Percentiles rank a stretch among this genome's conserved stretches.
phyloP scores from a whole-genome alignment of 2,888 invertebrate genomes.

The Ligdia adustata region DNA sequence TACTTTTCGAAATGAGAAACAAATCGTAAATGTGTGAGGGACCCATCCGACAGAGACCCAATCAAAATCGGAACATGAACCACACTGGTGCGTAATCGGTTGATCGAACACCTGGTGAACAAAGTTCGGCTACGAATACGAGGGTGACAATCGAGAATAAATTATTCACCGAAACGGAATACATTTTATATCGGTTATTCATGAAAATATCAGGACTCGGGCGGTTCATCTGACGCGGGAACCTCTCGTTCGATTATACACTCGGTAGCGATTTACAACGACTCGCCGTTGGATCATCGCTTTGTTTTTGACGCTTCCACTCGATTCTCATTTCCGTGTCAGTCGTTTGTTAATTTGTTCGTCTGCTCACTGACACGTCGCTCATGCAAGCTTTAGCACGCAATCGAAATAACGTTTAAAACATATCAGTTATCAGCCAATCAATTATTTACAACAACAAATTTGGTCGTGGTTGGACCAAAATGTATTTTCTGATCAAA shows the following conservation, averaged over 20 bases:
- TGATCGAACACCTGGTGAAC: slow-evolving; percentile 61
- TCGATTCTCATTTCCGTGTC: slow-evolving; percentile 45
- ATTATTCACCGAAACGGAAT: slow-evolving; percentile 70
- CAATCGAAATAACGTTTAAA: slow-evolving; percentile 20
- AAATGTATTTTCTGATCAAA: background rate
- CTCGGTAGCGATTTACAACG: slow-evolving; percentile 56
- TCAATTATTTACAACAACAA: background rate
- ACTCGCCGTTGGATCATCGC: slow-evolving; percentile 39
- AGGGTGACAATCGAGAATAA: slow-evolving; percentile 67
- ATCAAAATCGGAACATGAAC: slow-evolving; percentile 41
- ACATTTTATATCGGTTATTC: slow-evolving; percentile 71
- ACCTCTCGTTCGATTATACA: slow-evolving; percentile 62
- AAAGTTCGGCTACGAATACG: slow-evolving; percentile 48
- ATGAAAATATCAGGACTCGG: slow-evolving; percentile 64
- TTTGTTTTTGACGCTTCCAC: slow-evolving; percentile 39
- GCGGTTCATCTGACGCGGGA: slow-evolving; percentile 46
- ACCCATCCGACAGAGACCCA: slow-evolving; percentile 26
- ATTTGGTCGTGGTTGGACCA: background rate
- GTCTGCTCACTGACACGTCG: slow-evolving; percentile 36
- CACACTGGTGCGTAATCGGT: slow-evolving; percentile 52
- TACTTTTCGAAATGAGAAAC: slow-evolving; percentile 29
- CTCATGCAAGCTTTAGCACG: slow-evolving; percentile 35
- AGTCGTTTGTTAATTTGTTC: slow-evolving; percentile 43
- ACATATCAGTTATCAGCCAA: slow-evolving; percentile 1
- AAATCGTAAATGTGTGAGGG: slow-evolving; percentile 33